Percentiles rank a stretch among this genome's conserved stretches.
Evolutionary conservation across 2,113 vertebrate species (phyloP).

Genomic region (Dermatemys mawii): DNA sequence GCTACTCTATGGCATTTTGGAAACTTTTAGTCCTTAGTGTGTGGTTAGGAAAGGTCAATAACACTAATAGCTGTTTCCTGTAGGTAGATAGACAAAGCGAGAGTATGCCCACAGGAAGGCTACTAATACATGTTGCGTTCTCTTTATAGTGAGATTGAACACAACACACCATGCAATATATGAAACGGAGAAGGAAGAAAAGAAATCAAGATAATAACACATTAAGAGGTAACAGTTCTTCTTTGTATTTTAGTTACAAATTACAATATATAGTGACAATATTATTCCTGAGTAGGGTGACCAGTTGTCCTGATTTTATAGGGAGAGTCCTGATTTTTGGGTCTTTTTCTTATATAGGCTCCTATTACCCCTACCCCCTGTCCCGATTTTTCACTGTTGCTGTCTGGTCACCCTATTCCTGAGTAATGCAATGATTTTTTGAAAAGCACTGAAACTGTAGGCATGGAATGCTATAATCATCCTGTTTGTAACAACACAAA

Average conservation of each 20-base stretch:
- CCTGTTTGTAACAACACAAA: not conserved
- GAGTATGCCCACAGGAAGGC: fast-evolving
- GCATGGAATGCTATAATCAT: not conserved
- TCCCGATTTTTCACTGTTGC: too few species aligned
- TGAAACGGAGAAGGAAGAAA: not conserved
- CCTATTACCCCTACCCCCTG: too few species aligned
- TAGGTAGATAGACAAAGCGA: slow-evolving; percentile 26
- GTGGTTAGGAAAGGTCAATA: not conserved
- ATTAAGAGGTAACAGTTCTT: slow-evolving; percentile 20
- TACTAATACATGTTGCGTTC: not conserved
- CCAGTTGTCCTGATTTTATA: too few species aligned
- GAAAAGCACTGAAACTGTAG: not conserved
- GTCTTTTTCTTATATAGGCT: too few species aligned
- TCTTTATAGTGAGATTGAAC: not conserved
- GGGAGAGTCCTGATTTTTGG: too few species aligned
- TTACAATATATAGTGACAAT: not conserved
- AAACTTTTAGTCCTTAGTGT: fast-evolving
- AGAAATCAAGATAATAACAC: not conserved
- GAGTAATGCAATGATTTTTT: not conserved
- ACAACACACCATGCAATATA: fast-evolving
- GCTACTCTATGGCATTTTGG: not conserved
- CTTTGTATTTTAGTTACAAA: not conserved
- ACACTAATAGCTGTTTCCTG: slow-evolving; percentile 30
- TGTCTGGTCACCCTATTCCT: too few species aligned
- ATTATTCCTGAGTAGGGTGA: not conserved